Evolutionary conservation across 2,888 invertebrate genomes (phyloP).

Genomic region (Metallyticus violacea): DNA sequence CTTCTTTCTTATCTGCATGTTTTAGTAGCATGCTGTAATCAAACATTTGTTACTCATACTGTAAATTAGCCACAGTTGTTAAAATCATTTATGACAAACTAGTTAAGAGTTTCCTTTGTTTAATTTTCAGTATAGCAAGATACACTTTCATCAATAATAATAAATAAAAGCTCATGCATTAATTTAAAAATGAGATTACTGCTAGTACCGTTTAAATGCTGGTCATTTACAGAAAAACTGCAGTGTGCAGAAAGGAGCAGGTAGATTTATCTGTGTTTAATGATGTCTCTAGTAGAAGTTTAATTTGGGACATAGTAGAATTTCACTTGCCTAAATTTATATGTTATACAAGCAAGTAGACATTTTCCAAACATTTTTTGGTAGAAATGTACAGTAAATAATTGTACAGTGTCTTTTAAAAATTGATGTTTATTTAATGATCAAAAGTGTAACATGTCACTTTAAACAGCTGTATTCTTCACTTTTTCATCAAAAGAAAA

Average conservation of each 20-base stretch:
- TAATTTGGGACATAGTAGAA: not conserved
- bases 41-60: too few species aligned
- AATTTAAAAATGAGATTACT: not conserved
- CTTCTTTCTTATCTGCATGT: too few species aligned
- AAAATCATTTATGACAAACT: too few species aligned
- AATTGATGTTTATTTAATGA: not conserved
- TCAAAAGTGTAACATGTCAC: not conserved
- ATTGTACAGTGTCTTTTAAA: not conserved
- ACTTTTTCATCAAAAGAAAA: not conserved
- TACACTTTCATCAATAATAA: too few species aligned
- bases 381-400: not conserved
- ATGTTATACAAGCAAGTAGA: not conserved
- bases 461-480: not conserved
- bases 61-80: too few species aligned
- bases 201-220: not conserved
- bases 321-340: not conserved
- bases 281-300: not conserved
- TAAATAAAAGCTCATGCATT: too few species aligned
- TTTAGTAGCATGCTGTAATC: too few species aligned
- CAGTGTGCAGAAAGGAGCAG: not conserved
- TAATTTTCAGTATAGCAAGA: too few species aligned
- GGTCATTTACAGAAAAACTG: not conserved
- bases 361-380: not conserved
- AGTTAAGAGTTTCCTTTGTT: too few species aligned
- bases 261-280: not conserved